These are phyloP conservation scores for Gorsachius magnificus DNA, from an alignment of 2,797 vertebrate species.

Conservation along the genomic window DNA sequence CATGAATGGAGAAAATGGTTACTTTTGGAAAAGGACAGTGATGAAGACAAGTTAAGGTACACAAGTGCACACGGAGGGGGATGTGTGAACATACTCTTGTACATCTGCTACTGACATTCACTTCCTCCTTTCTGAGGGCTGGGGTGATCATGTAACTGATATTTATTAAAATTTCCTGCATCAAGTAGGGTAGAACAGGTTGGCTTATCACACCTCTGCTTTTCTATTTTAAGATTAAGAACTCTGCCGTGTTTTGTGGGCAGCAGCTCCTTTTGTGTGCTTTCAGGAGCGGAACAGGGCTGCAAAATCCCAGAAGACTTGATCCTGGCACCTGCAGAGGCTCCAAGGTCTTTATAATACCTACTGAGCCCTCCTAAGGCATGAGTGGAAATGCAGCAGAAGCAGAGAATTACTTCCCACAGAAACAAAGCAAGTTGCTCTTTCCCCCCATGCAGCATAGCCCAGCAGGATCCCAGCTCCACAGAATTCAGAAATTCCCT, in stretches of 20 bases:
- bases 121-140: neutral
- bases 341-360: neutral
- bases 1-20: accelerated
- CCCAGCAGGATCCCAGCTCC: neutral
- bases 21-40: neutral
- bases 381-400: neutral
- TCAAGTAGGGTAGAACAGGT: accelerated
- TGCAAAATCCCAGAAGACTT: neutral
- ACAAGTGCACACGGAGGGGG: accelerated
- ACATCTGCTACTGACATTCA: neutral
- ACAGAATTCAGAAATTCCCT: neutral
- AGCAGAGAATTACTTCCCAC: neutral
- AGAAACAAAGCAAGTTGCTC: neutral
- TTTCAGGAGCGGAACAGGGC: neutral
- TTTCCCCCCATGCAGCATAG: neutral
- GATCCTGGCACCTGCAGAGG: neutral
- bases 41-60: neutral
- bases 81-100: neutral
- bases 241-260: neutral
- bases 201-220: neutral
- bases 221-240: neutral
- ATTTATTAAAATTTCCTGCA: neutral
- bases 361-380: neutral
- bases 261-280: neutral
- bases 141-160: neutral